Conservation (phyloP, 2,888 invertebrate genomes). For the Drosophila eohydei region DNA sequence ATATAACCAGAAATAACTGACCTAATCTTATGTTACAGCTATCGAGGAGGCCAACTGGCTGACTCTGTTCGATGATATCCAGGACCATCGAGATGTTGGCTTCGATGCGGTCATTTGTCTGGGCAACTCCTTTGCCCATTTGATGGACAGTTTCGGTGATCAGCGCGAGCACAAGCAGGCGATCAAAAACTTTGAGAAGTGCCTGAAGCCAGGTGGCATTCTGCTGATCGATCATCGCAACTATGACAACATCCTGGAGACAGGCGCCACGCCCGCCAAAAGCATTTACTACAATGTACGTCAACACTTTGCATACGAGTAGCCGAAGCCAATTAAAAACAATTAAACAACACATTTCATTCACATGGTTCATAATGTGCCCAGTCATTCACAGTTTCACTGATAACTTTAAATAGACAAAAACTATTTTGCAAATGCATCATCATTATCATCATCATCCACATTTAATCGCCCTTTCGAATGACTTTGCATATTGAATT, state of each 20-base stretch:
- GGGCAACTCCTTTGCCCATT: constrained; percentile 96
- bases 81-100: constrained; percentile 87
- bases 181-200: constrained; percentile 91
- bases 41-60: constrained; percentile 97
- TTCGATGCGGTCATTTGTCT: constrained; percentile 96
- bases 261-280: constrained; percentile 91
- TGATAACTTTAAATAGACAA: constrained; percentile 46
- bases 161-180: constrained; percentile 92
- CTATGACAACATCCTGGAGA: constrained; percentile 92
- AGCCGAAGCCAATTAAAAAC: constrained; percentile 51
- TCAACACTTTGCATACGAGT: constrained; percentile 52
- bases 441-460: constrained; percentile 11
- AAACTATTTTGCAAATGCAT: constrained; percentile 18
- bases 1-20: neutral
- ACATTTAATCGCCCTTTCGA: constrained; percentile 22
- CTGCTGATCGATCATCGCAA: constrained; percentile 95
- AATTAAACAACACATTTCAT: constrained; percentile 52
- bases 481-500: constrained; percentile 55
- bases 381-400: constrained; percentile 42
- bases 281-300: constrained; percentile 96
- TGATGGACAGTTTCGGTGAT: constrained; percentile 92
- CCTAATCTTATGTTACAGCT: constrained; percentile 86
- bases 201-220: constrained; percentile 93
- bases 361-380: constrained; percentile 17
- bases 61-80: constrained; percentile 90